Evolutionary conservation across 2,888 invertebrate species (phyloP), one percentile per base, ranked within the genome.

Genomic region (Perithous albicinctus): DNA sequence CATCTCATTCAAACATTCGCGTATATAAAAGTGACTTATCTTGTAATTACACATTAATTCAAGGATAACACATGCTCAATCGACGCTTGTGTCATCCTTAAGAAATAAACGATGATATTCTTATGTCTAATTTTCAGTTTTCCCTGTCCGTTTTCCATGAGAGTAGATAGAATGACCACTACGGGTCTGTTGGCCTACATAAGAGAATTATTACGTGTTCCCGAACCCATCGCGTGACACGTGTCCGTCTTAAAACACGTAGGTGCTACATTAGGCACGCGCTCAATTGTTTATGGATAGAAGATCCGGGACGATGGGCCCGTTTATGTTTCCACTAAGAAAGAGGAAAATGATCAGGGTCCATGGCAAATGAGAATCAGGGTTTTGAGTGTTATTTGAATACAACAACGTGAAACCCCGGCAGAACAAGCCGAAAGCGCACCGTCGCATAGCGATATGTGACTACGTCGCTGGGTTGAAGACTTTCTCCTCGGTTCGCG

Each of bases 401-500:
- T 46, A 70, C 67, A 56, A 43, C 48, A 7, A 38, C 29, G 46
- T 15, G 41, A 15, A 59, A 80, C 38, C 43, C 56, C 29, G 35
- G 35, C 26, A 35, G 41, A 80, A 66, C 63, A 38, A 70, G 32
- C 46, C 43, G 35, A 43, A 67, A 46, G 59, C 20, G 41, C 72
- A 43, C 43, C 61, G 41, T 61, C 29, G 61, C 18, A 48, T 20
- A 77, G 67, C n/a, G n/a, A n/a, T 73, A 43, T 54, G 73, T 69
- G 66, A 78, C 73, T 61, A 64, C 61, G 29, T 38, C 66, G 51
- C 66, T 64, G 46, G 64, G 51, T 74, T 63, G 74, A 75, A 79
- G 82, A 84, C 85, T 85, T 85, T 85, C 85, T 84, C 85, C 82
- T 83, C 82, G 77, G 69, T 73, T 75, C 74, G 69, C 66, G 67